phyloP scores from a whole-genome alignment of 2,113 vertebrate species.

The Cettia cetti region DNA sequence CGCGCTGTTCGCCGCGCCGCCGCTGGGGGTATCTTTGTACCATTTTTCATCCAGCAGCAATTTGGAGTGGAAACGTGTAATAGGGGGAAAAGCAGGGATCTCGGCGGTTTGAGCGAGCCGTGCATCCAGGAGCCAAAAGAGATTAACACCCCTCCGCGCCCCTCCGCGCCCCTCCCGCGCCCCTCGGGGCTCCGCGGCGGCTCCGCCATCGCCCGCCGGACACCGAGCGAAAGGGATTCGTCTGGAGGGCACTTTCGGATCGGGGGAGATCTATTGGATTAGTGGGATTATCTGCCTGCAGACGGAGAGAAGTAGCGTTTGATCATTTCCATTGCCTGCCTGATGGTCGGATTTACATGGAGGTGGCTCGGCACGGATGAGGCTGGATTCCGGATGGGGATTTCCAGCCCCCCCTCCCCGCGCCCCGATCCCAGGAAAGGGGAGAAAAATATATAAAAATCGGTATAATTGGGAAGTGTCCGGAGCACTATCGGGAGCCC shows the following conservation, averaged over 20 bases:
- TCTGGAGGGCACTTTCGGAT: slow-evolving; percentile 75
- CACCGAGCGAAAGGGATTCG: slow-evolving; percentile 66
- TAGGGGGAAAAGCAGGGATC: slow-evolving; percentile 71
- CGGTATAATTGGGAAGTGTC: slow-evolving; percentile 68
- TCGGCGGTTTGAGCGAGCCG: slow-evolving; percentile 79
- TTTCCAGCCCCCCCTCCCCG: background rate
- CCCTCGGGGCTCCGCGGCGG: background rate
- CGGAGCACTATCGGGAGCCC: slow-evolving; percentile 46
- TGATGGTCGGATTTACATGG: slow-evolving; percentile 79
- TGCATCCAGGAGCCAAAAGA: slow-evolving; percentile 79
- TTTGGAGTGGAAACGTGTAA: slow-evolving; percentile 79
- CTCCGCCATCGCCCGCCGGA: slow-evolving; percentile 57
- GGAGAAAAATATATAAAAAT: slow-evolving; percentile 53
- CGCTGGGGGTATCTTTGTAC: slow-evolving; percentile 84
- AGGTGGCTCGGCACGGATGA: slow-evolving; percentile 65
- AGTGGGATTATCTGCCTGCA: slow-evolving; percentile 79
- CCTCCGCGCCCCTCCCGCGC: background rate
- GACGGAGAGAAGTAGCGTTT: slow-evolving; percentile 75
- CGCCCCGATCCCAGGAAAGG: slow-evolving; percentile 40
- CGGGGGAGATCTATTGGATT: slow-evolving; percentile 81
- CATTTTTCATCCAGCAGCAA: slow-evolving; percentile 79
- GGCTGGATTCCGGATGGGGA: slow-evolving; percentile 58
- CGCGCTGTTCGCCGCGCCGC: slow-evolving; percentile 68
- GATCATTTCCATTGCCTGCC: slow-evolving; percentile 73
- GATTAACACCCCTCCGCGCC: background rate